These are phyloP conservation scores for Arbacia lixula DNA, from an alignment of 53 echinoderm and acorn worm genomes.

Conservation along the genomic window DNA sequence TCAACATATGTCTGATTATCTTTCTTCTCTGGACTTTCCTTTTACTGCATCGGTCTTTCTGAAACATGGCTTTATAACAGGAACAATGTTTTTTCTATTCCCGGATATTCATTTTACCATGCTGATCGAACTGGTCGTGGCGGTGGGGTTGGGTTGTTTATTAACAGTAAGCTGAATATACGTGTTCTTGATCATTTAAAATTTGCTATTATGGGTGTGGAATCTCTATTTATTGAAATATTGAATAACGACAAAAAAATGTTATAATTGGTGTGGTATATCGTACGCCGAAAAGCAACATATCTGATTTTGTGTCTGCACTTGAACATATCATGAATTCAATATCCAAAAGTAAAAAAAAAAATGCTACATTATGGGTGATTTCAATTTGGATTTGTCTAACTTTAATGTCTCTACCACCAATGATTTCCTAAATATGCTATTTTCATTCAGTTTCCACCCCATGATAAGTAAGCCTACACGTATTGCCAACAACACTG, in stretches of 20 bases:
- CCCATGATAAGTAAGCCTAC: constrained; percentile 57
- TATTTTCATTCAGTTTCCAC: constrained; percentile 39
- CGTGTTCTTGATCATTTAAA: neutral
- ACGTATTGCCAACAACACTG: constrained; percentile 13
- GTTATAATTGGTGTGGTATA: constrained; percentile 1
- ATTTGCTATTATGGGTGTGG: neutral
- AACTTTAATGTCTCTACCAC: constrained; percentile 13
- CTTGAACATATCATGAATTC: constrained; percentile 23
- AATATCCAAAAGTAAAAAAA: constrained; percentile 18
- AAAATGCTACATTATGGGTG: constrained; percentile 41
- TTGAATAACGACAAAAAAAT: neutral
- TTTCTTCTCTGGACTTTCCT: neutral
- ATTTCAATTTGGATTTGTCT: constrained; percentile 50
- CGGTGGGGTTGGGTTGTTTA: constrained; percentile 12
- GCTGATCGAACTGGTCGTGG: constrained; percentile 6
- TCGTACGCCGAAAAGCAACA: constrained; percentile 5
- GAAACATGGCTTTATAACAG: constrained; percentile 7
- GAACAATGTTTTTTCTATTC: neutral
- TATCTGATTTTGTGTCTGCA: neutral
- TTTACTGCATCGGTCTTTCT: neutral
- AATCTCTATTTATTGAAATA: constrained; percentile 33
- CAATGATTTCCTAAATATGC: constrained; percentile 41
- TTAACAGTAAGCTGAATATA: neutral
- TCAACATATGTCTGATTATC: neutral
- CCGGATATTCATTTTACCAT: neutral